These are phyloP conservation scores for Lissocephala sabroskyi DNA, from an alignment of 2,888 invertebrate species.

Conservation along the genomic window DNA sequence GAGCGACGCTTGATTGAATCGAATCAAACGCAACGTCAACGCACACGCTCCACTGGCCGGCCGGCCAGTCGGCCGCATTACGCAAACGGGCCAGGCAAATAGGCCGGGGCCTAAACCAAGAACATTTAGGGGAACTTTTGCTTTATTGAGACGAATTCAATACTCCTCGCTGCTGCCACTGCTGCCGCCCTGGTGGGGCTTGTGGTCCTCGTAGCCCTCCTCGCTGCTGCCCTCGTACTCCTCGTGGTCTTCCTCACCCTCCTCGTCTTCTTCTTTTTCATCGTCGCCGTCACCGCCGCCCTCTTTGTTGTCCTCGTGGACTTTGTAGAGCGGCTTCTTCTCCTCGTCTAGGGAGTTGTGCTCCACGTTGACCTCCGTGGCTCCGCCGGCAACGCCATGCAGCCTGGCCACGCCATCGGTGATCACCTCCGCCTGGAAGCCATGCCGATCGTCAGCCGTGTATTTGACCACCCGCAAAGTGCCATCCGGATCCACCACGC, in stretches of 20 bases:
- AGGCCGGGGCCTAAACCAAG: no score
- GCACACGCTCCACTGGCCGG: conserved; percentile 23
- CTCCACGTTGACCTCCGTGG: conserved; percentile 14
- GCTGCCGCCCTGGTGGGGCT: conserved; percentile 30
- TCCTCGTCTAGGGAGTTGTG: conserved; percentile 22
- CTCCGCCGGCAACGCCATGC: conserved; percentile 45
- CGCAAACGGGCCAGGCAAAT: conserved; percentile 44
- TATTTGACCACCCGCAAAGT: conserved; percentile 81
- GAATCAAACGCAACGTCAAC: conserved; percentile 45
- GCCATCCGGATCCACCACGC: conserved; percentile 83
- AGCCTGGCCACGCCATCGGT: conserved; percentile 64
- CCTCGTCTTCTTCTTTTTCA: conserved; percentile 15
- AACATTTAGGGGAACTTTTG: no score
- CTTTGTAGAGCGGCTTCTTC: conserved; percentile 27
- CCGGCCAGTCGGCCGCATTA: conserved; percentile 27
- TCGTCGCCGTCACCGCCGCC: conserved; percentile 13
- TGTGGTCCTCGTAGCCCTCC: conserved; percentile 53
- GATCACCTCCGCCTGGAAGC: conserved; percentile 78
- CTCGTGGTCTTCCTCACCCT: conserved; percentile 32
- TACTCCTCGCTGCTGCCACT: conserved; percentile 43
- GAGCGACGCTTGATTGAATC: conserved; percentile 58
- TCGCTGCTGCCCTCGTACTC: conserved; percentile 47
- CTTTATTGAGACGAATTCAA: not conserved
- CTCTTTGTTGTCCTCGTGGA: conserved; percentile 36
- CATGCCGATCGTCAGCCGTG: conserved; percentile 81